Evolutionary conservation across 2,888 invertebrate species (phyloP).

Genomic region (Drosophila cognata): DNA sequence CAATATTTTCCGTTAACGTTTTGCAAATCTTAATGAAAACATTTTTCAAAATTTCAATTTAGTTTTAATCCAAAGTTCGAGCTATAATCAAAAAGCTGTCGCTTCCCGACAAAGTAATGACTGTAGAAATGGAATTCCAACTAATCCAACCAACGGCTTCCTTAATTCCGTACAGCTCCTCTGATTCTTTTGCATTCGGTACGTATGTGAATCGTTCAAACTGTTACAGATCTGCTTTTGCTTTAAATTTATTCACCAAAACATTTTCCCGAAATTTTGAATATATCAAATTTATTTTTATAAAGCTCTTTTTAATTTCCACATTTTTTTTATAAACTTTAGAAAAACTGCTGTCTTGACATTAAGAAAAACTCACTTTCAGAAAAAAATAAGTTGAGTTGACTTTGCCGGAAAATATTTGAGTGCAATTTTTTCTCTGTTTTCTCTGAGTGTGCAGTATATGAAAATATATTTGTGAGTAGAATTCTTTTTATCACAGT

Average conservation of each 20-base stretch:
- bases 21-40: background rate
- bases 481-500: conserved; percentile 22
- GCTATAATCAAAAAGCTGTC: background rate
- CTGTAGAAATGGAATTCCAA: background rate
- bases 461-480: background rate
- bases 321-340: background rate
- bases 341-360: too few species aligned
- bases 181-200: background rate
- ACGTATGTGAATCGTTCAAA: background rate
- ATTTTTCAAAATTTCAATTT: background rate
- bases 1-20: too few species aligned
- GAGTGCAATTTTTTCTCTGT: background rate
- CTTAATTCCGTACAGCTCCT: background rate
- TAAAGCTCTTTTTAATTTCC: background rate
- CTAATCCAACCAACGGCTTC: background rate
- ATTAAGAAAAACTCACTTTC: background rate
- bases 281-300: background rate
- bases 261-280: background rate
- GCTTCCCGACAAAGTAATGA: background rate
- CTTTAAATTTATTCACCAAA: conserved; percentile 1
- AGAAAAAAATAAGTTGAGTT: background rate
- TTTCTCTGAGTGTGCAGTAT: background rate
- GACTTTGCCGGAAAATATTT: background rate
- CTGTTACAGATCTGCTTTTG: background rate
- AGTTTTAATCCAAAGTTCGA: background rate